Conservation (phyloP, 1,140 invertebrate species). For the Apis dorsata region DNA sequence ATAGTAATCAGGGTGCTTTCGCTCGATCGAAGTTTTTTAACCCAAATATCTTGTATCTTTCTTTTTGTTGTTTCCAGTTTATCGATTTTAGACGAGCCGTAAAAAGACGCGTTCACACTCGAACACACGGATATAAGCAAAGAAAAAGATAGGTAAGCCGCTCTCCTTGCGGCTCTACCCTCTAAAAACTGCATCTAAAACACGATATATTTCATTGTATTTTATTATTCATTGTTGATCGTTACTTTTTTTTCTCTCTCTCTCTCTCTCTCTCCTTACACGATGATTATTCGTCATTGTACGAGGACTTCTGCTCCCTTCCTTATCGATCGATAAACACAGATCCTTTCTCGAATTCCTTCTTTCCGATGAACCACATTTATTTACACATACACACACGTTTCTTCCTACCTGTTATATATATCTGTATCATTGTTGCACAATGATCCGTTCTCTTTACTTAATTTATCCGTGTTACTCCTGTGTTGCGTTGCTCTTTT, state of each 20-base stretch:
- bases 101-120: constrained; percentile 68
- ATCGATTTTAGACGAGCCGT: constrained; percentile 75
- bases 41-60: constrained; percentile 56
- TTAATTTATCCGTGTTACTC: neutral
- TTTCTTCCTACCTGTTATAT: neutral
- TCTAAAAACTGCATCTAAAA: constrained; percentile 42
- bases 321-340: neutral
- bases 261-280: neutral
- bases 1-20: constrained; percentile 28
- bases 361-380: too few relatives aligned
- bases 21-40: constrained; percentile 45
- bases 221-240: constrained; percentile 56
- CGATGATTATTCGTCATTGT: neutral
- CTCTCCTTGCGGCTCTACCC: constrained; percentile 56
- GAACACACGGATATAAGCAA: constrained; percentile 66
- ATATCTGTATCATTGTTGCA: constrained; percentile 1
- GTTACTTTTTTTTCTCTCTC: constrained; percentile 6
- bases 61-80: constrained; percentile 75
- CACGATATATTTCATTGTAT: constrained; percentile 56
- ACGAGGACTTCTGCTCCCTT: neutral
- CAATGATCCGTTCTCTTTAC: constrained; percentile 24
- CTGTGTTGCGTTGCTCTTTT: neutral
- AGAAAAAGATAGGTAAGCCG: constrained; percentile 67
- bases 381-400: too few relatives aligned
- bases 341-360: too few relatives aligned